Percentiles rank a stretch among this genome's conserved stretches.
Evolutionary conservation across 2,797 vertebrate genomes (phyloP).

Genomic region (Hirundo rustica): DNA sequence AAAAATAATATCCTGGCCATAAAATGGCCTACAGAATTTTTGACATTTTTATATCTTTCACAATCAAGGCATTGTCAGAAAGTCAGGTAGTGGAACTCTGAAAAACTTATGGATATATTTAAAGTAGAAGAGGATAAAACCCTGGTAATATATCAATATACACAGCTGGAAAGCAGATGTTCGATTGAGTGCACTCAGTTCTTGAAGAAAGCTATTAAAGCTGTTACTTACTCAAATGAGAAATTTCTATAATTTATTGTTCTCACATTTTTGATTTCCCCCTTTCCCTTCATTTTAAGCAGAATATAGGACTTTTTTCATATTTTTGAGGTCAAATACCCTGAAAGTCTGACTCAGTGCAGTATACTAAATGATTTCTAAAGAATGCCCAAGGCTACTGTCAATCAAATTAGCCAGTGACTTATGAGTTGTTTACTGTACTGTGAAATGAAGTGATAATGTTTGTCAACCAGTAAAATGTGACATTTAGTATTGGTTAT

Average conservation of each 20-base stretch:
- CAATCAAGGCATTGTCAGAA: constrained; percentile 80
- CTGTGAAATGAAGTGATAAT: constrained; percentile 78
- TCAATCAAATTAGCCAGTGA: constrained; percentile 76
- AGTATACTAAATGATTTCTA: constrained; percentile 45
- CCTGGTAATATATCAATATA: constrained; percentile 74
- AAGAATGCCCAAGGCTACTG: constrained; percentile 74
- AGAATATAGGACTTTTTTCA: constrained; percentile 43
- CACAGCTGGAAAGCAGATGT: constrained; percentile 84
- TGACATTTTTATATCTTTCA: constrained; percentile 80
- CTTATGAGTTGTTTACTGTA: constrained; percentile 77
- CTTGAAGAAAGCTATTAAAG: constrained; percentile 76
- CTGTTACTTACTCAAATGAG: constrained; percentile 74
- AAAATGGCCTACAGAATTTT: constrained; percentile 72
- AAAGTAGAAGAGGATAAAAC: constrained; percentile 74
- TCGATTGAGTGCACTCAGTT: constrained; percentile 71
- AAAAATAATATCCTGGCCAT: constrained; percentile 79
- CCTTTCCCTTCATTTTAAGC: constrained; percentile 55
- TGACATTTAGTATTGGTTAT: constrained; percentile 61
- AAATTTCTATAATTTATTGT: constrained; percentile 77
- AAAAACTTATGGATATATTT: constrained; percentile 73
- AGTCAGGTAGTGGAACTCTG: constrained; percentile 72
- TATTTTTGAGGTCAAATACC: constrained; percentile 69
- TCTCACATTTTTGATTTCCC: constrained; percentile 62
- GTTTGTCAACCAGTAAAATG: constrained; percentile 68
- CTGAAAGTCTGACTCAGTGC: constrained; percentile 53